These are phyloP conservation scores for Cerastoderma edule DNA, from an alignment of 2,888 invertebrate genomes.

Conservation along the genomic window DNA sequence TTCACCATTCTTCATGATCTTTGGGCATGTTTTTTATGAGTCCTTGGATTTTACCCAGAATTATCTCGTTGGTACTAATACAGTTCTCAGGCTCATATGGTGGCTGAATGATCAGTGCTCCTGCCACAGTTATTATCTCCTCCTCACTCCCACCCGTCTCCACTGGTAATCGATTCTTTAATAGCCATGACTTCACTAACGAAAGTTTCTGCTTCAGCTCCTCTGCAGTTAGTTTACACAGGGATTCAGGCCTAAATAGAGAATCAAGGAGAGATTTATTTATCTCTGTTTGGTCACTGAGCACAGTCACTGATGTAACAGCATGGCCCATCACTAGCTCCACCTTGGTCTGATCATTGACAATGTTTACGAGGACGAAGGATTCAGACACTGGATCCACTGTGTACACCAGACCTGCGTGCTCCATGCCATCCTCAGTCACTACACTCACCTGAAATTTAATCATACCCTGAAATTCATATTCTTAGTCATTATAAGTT, in stretches of 20 bases:
- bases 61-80: constrained; percentile 83
- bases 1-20: constrained; percentile 75
- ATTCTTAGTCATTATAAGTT: too few species aligned
- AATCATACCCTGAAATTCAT: too few species aligned
- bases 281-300: constrained; percentile 67
- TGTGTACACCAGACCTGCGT: constrained; percentile 81
- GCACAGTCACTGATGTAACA: constrained; percentile 68
- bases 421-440: constrained; percentile 72
- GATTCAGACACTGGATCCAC: constrained; percentile 82
- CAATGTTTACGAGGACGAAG: constrained; percentile 73
- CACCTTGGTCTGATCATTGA: constrained; percentile 55
- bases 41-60: constrained; percentile 82
- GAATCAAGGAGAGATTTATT: constrained; percentile 64
- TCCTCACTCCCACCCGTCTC: constrained; percentile 65
- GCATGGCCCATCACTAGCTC: constrained; percentile 77
- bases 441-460: constrained; percentile 68
- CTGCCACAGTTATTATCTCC: constrained; percentile 76
- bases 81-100: constrained; percentile 81
- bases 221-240: constrained; percentile 62
- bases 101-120: constrained; percentile 76
- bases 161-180: constrained; percentile 81
- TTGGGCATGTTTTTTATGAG: constrained; percentile 82
- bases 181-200: constrained; percentile 78
- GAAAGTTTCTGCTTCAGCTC: constrained; percentile 72
- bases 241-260: constrained; percentile 69